phyloP scores from a whole-genome alignment of 2,888 invertebrate genomes.

The Parnassius apollo region DNA sequence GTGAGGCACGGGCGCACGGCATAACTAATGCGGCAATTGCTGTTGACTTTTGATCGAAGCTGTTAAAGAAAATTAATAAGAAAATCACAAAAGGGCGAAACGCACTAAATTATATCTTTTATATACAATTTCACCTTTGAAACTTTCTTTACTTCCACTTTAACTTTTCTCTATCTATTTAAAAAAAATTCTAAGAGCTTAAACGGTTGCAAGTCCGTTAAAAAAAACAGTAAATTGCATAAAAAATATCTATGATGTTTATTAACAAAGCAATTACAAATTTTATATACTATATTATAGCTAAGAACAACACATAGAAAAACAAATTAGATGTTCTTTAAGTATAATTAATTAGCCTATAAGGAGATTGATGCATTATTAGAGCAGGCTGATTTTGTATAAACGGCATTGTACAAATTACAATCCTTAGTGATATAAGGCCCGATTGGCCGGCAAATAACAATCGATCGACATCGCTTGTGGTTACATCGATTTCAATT shows the following conservation, averaged over 20 bases:
- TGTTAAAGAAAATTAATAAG: slow-evolving; percentile 13
- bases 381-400: slow-evolving; percentile 29
- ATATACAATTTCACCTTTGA: slow-evolving; percentile 2
- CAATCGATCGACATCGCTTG: slow-evolving; percentile 53
- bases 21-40: slow-evolving; percentile 14
- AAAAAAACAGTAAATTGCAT: too few relatives aligned
- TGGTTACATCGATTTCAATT: slow-evolving; percentile 41
- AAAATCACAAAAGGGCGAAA: slow-evolving; percentile 10
- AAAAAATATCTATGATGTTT: too few relatives aligned
- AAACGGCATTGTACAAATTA: slow-evolving; percentile 46
- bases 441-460: slow-evolving; percentile 57
- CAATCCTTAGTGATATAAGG: slow-evolving; percentile 46
- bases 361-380: too few relatives aligned
- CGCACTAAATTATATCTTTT: background rate
- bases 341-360: too few relatives aligned
- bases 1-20: slow-evolving; percentile 1
- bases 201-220: too few relatives aligned
- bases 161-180: too few relatives aligned
- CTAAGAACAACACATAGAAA: too few relatives aligned
- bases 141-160: slow-evolving; percentile 1
- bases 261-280: too few relatives aligned
- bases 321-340: too few relatives aligned
- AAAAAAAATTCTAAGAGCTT: too few relatives aligned
- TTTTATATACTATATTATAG: too few relatives aligned
- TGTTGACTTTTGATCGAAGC: slow-evolving; percentile 14